These are phyloP conservation scores for Mythimna albipuncta DNA, from an alignment of 2,888 invertebrate genomes.

Conservation along the genomic window DNA sequence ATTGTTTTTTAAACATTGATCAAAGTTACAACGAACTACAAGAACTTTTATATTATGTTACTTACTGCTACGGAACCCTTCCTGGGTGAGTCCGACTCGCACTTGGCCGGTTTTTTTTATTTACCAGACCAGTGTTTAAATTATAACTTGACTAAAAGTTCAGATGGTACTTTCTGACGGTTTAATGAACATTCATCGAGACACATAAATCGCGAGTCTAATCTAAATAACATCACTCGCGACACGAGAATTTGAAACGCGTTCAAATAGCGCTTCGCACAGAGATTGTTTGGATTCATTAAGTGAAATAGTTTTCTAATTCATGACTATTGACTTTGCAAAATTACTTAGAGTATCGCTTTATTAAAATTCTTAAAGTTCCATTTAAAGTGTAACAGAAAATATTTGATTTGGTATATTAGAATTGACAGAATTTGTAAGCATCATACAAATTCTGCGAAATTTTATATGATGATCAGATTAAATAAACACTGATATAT, in stretches of 20 bases:
- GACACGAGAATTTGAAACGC: conserved; percentile 41
- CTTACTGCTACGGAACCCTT: no score
- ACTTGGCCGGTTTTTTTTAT: neutral
- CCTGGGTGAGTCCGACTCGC: no score
- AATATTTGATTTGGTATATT: conserved; percentile 7
- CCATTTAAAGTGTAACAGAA: neutral
- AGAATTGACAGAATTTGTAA: conserved; percentile 2
- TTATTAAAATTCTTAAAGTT: conserved; percentile 36
- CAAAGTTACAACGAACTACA: no score
- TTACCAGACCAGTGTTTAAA: neutral
- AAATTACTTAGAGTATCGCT: conserved; percentile 35
- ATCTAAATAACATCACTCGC: conserved; percentile 39
- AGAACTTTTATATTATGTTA: no score
- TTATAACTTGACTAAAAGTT: conserved; percentile 2
- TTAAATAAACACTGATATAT: no score
- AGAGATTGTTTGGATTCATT: conserved; percentile 45
- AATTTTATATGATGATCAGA: no score
- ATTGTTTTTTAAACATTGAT: no score
- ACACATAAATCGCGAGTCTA: conserved; percentile 40
- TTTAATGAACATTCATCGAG: conserved; percentile 50
- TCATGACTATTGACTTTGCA: conserved; percentile 35
- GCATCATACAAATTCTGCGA: neutral
- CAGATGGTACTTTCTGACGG: conserved; percentile 2
- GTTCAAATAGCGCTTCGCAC: conserved; percentile 19
- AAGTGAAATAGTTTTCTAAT: conserved; percentile 58